Conservation (phyloP, 1,140 invertebrate species). For the Drosophila micromelanica region DNA sequence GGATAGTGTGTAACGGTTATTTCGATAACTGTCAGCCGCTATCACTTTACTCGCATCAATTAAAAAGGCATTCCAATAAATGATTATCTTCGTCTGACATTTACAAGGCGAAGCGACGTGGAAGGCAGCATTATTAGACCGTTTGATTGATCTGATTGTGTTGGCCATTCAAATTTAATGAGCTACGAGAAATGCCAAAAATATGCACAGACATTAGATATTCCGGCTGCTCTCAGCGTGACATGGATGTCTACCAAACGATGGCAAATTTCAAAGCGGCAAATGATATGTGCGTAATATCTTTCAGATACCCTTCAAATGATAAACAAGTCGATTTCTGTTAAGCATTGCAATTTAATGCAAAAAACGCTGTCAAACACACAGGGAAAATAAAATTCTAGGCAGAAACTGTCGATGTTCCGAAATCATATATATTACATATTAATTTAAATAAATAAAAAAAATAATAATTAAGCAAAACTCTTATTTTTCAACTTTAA, state of each 20-base stretch:
- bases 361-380: too few relatives aligned
- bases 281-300: not conserved
- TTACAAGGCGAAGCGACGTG: conserved; percentile 11
- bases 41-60: conserved; percentile 31
- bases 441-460: too few relatives aligned
- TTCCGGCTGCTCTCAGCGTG: conserved; percentile 9
- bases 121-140: conserved; percentile 48
- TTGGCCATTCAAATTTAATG: conserved; percentile 49
- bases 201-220: conserved; percentile 14
- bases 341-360: not conserved
- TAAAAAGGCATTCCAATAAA: conserved; percentile 26
- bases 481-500: too few relatives aligned
- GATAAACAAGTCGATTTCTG: not conserved
- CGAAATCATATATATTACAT: too few relatives aligned
- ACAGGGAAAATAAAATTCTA: too few relatives aligned
- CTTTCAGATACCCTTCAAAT: not conserved
- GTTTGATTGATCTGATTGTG: conserved; percentile 65
- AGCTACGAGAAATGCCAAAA: conserved; percentile 42
- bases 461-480: too few relatives aligned
- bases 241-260: conserved; percentile 13
- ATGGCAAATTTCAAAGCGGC: conserved; percentile 5
- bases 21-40: conserved; percentile 54
- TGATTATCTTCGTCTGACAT: conserved; percentile 53
- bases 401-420: too few relatives aligned
- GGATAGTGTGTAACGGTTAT: conserved; percentile 12